These are phyloP conservation scores for Mormyrops boulengeri DNA, from an alignment of 2,797 vertebrate genomes.

Conservation along the genomic window DNA sequence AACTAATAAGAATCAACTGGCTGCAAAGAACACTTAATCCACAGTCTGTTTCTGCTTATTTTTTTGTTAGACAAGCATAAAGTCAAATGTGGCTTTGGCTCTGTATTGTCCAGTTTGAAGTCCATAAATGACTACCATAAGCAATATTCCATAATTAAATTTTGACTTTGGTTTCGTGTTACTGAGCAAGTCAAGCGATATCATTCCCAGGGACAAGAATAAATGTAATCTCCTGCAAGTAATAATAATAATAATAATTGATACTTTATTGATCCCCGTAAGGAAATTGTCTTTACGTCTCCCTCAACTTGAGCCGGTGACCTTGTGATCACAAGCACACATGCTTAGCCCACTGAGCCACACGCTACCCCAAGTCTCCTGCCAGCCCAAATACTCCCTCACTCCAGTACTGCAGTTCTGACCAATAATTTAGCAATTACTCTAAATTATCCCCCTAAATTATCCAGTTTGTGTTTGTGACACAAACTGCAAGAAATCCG, in stretches of 20 bases:
- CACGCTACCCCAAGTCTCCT: too few relatives aligned
- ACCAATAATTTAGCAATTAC: slow-evolving; percentile 11
- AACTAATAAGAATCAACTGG: neutral
- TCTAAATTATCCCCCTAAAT: slow-evolving; percentile 12
- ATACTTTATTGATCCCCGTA: too few relatives aligned
- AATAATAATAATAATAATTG: too few relatives aligned
- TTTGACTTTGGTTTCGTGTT: neutral
- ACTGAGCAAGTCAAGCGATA: neutral
- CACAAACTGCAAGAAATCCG: neutral
- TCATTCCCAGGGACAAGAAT: neutral
- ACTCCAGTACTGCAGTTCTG: neutral
- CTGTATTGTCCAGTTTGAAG: slow-evolving; percentile 21
- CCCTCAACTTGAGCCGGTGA: too few relatives aligned
- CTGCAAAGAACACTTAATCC: neutral
- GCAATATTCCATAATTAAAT: neutral
- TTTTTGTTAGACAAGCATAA: neutral
- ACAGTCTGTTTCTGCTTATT: neutral
- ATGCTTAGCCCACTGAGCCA: too few relatives aligned
- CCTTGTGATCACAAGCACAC: too few relatives aligned
- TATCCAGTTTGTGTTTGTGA: too few relatives aligned
- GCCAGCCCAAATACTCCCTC: neutral
- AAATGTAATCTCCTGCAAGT: neutral
- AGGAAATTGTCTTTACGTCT: too few relatives aligned
- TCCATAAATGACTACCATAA: neutral
- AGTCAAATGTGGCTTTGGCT: slow-evolving; percentile 29